Evolutionary conservation across 2,797 vertebrate species (phyloP).

Genomic region (Anabacerthia variegaticeps): DNA sequence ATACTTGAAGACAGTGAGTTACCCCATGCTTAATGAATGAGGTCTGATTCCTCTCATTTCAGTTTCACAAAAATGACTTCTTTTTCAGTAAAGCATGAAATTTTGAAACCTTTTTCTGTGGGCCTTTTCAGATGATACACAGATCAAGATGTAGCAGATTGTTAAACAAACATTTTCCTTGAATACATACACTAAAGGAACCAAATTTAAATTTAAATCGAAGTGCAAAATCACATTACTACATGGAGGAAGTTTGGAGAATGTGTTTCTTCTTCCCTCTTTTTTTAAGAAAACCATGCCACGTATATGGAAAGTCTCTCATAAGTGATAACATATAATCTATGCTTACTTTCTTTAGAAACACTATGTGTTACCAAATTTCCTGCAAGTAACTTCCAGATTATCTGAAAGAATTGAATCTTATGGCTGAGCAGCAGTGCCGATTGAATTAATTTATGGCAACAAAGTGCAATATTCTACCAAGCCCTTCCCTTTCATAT

Average conservation of each 20-base stretch:
- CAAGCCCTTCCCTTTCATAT: fast-evolving
- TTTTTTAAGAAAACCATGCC: not conserved
- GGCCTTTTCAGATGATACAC: not conserved
- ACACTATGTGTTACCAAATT: not conserved
- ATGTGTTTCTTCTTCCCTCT: not conserved
- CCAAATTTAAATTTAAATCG: not conserved
- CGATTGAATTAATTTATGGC: not conserved
- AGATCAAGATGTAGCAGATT: not conserved
- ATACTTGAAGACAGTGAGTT: not conserved
- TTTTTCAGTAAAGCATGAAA: not conserved
- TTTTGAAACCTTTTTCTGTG: not conserved
- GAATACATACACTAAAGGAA: not conserved
- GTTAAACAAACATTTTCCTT: not conserved
- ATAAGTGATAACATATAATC: not conserved
- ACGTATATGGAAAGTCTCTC: not conserved
- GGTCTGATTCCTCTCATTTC: not conserved
- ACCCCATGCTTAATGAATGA: not conserved
- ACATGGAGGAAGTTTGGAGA: not conserved
- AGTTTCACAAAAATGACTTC: not conserved
- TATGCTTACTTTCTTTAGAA: not conserved
- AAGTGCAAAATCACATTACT: not conserved
- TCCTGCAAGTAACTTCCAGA: not conserved
- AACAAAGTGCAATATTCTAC: not conserved
- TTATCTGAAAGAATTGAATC: not conserved
- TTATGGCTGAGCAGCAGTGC: not conserved